Base-by-base conservation (phyloP, 2,797 vertebrate genomes). In the Enteromius anoplus region DNA sequence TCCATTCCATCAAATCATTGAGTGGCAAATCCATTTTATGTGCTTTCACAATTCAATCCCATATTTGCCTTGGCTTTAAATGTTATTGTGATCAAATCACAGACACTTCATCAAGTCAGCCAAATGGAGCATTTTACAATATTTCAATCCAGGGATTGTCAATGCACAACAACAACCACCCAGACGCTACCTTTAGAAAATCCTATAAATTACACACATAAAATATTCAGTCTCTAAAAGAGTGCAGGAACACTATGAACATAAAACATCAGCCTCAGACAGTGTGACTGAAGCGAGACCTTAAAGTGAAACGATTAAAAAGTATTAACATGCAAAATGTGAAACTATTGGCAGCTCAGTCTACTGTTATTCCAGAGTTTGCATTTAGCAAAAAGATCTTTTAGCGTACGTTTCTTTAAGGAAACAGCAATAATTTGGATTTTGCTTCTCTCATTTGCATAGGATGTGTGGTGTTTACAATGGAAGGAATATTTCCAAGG, bases 401-500 rank as follows among this genome's bases (percentile, higher is more conserved):
- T 64, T 1, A 23, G 42, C 21, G 0, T 32, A 37, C 3, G 8
- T 62, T 84, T 84, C 69, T 75, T 70, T 66, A 47, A 55, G 45
- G 47, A 82, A 70, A 83, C 55, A 55, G 42, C 34, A 71, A 58
- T 32, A 64, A 51, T 86, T 71, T 55, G 62, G 60, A n/a, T 82
- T 62, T 75, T 75, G 55, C 47, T 68, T 69, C 40, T 47, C 49
- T 77, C 73, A 83, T 69, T 83, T 83, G 81, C 81, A 83, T 69
- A 53, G 6, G 11, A 29, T 76, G 40, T 77, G 65, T 58, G 64
- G n/a, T 60, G 49, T 76, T 68, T 69, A 69, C 73, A 83, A 60
- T 83, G 40, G 51, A 69, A 32, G 51, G 64, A 47, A 83, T 77
- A 77, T 77, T 60, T 77, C 65, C 65, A 60, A 77, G 73, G 64